A percentile compares a stretch with the other conserved stretches of the same genome.
These are phyloP conservation scores for Stenopsyche tienmushanensis DNA, from an alignment of 1,140 invertebrate genomes.

Conservation along the genomic window DNA sequence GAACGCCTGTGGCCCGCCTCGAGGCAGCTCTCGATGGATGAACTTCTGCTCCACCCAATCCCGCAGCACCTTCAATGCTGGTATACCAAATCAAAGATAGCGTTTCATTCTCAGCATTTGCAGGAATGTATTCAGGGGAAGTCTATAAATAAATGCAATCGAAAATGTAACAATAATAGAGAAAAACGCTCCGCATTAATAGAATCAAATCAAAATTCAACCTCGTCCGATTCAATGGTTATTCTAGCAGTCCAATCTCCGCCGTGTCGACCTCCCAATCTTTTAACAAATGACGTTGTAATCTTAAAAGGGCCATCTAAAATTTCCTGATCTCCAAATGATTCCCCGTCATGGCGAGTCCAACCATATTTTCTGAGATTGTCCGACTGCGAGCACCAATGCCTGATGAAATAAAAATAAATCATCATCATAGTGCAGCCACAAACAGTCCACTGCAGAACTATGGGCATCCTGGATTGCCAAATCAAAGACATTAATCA, in stretches of 20 bases:
- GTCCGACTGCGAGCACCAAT: conserved; percentile 93
- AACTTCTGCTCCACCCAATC: conserved; percentile 62
- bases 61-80: conserved; percentile 70
- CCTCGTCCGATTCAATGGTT: conserved; percentile 64
- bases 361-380: conserved; percentile 80
- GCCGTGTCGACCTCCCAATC: conserved; percentile 72
- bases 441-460: no score
- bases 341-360: conserved; percentile 88
- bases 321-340: conserved; percentile 91
- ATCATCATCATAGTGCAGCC: neutral
- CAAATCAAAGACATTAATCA: no score
- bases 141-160: conserved; percentile 10
- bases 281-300: conserved; percentile 88
- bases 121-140: conserved; percentile 25
- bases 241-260: conserved; percentile 93
- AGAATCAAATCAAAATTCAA: no score
- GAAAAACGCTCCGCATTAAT: neutral
- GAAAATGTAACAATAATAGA: neutral
- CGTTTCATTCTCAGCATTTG: conserved; percentile 37
- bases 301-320: conserved; percentile 76
- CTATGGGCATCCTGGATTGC: no score
- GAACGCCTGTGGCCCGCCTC: conserved; percentile 65
- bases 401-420: conserved; percentile 58
- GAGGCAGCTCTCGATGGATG: conserved; percentile 58
- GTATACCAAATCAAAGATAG: conserved; percentile 76